Evolutionary conservation across 2,113 vertebrate species (phyloP), one percentile per base, ranked within the genome.

Genomic region (Petroica traversi): DNA sequence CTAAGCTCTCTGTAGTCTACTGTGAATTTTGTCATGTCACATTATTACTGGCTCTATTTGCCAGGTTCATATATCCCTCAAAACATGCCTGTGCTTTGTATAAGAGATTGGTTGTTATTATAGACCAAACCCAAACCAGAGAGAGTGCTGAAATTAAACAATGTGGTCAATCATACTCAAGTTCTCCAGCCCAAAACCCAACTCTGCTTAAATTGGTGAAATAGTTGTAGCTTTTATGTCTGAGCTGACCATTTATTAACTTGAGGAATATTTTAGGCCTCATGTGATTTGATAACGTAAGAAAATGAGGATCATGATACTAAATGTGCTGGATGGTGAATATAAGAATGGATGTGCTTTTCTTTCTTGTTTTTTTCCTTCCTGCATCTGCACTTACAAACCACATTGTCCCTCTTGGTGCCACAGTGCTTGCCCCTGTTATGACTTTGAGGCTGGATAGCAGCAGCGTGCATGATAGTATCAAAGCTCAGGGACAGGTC

Each of bases 391-490:
- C 74, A 92, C 22, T 92, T 61, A 45, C 0, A 5, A 75, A 67
- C 52, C 6, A 0, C 2, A 5, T 26, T 69, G 45, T 72, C 48
- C 59, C 54, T 76, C 20, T 69, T 95, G 95, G 93, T 97, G 95
- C 93, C 85, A 94, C 33, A 34, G 59, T 91, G 79, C 85, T 96
- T 92, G 90, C 43, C 94, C 88, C 88, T 86, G 67, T 59, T 94
- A 36, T 89, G 94, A 97, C 96, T 94, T 97, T 96, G 88, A 93
- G 76, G 51, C 22, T 75, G 48, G 45, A 91, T 64, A 81, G 61
- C 68, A 87, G 55, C 68, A 68, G 28, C 41, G 31, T 89, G 69
- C n/a, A 45, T 19, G 89, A 96, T 95, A 75, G 19, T 67, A 96
- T 97, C 93, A 79, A 92, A 91, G 57, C 31, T 52, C 33, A 78